Percentiles rank a stretch among this genome's conserved stretches.
Conservation (phyloP, 1,140 invertebrate genomes). For the Sminthurinus signatus region DNA sequence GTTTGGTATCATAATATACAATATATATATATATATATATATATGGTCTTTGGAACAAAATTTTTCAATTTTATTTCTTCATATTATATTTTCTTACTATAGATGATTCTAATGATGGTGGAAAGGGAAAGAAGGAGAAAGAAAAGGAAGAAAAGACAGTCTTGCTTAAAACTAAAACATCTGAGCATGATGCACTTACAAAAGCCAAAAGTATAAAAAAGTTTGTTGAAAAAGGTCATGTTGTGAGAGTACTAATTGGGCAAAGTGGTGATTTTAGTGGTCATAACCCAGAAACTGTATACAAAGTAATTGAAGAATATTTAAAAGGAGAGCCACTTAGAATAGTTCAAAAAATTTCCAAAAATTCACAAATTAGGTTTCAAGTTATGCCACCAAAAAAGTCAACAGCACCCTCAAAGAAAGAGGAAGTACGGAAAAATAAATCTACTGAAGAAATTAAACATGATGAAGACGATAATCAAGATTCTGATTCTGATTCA, state of each 20-base stretch:
- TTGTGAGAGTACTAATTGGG: slow-evolving; percentile 25
- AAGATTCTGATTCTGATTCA: not conserved
- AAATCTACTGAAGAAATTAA: not conserved
- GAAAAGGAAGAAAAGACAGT: slow-evolving; percentile 29
- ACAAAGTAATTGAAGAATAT: slow-evolving; percentile 19
- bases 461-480: not conserved
- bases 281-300: slow-evolving; percentile 20
- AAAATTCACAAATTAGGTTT: slow-evolving; percentile 30
- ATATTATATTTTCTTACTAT: too few relatives aligned
- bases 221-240: slow-evolving; percentile 29
- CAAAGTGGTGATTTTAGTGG: slow-evolving; percentile 10
- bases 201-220: slow-evolving; percentile 34
- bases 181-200: slow-evolving; percentile 22
- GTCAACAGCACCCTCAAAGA: not conserved
- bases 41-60: too few relatives aligned
- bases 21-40: too few relatives aligned
- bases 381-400: slow-evolving; percentile 24
- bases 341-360: slow-evolving; percentile 30
- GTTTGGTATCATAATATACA: too few relatives aligned
- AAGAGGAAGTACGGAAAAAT: not conserved
- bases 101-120: too few relatives aligned
- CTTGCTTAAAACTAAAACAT: slow-evolving; percentile 27
- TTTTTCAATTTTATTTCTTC: too few relatives aligned
- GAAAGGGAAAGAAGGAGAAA: slow-evolving; percentile 18
- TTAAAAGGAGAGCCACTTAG: slow-evolving; percentile 8